Percentiles rank a stretch among this genome's conserved stretches.
Conservation (phyloP, 2,797 vertebrate species). For the Phrynocephalus forsythii region DNA sequence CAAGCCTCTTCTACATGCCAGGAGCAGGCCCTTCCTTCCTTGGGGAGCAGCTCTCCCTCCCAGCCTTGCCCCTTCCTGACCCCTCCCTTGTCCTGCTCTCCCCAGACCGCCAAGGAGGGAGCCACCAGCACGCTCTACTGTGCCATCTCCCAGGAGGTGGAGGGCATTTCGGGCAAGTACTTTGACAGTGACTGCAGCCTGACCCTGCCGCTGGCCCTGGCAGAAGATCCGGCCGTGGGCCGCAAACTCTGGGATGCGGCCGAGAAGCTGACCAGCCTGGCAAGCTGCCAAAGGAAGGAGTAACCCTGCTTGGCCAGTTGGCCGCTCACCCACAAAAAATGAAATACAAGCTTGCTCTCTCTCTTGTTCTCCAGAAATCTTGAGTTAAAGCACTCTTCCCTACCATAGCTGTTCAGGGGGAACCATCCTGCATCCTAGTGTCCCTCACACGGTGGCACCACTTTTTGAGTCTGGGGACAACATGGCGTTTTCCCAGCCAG, state of each 20-base stretch:
- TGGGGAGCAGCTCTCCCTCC: neutral
- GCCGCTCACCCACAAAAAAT: too few relatives aligned
- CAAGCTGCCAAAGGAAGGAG: fast-evolving
- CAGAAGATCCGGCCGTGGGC: constrained; percentile 77
- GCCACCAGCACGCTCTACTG: constrained; percentile 86
- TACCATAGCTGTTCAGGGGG: neutral
- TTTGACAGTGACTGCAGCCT: constrained; percentile 84
- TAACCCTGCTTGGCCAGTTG: too few relatives aligned
- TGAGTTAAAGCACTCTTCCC: neutral
- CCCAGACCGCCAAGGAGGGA: constrained; percentile 82
- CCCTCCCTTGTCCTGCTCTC: neutral
- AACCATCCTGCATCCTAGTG: too few relatives aligned
- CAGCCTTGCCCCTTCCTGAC: neutral
- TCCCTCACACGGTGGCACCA: too few relatives aligned
- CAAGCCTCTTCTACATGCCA: too few relatives aligned
- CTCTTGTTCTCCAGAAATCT: too few relatives aligned
- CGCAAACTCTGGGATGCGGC: constrained; percentile 86
- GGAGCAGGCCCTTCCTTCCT: neutral
- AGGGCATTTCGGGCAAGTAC: constrained; percentile 87
- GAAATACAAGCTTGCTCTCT: too few relatives aligned
- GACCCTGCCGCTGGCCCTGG: constrained; percentile 73
- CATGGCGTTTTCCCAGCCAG: too few relatives aligned
- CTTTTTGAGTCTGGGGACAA: too few relatives aligned
- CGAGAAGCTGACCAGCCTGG: constrained; percentile 78
- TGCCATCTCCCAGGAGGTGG: constrained; percentile 82